Base-by-base conservation (phyloP, 1,140 invertebrate genomes). In the Drosophila gunungcola region DNA sequence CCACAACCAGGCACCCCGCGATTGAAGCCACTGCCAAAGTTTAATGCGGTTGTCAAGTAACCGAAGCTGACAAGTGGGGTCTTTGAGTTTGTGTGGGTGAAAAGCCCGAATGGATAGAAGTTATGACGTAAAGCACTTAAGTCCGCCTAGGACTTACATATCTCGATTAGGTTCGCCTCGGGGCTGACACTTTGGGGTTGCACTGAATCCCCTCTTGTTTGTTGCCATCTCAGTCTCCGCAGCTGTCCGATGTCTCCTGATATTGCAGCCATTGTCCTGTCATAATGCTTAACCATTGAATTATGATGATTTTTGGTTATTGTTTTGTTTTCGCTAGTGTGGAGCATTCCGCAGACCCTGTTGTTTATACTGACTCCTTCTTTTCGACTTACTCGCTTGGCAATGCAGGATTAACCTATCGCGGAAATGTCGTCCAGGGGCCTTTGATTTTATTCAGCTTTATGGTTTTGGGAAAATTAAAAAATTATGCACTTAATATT, bases 131-230 rank as follows among this genome's bases (percentile, higher is more conserved):
- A 67, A 84, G 72, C 70, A 67, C 64, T 78, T 83, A 83, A 83
- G 70, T 67, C 65, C 43, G 62, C 62, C 49, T 32, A 57, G 80
- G 58, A 64, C 62, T 65, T 46, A 38, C 53, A 79, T 73, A 76
- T 80, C 72, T 80, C 73, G 80, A 84, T 84, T 84, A 80, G 76
- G 69, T 79, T 69, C 52, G 65, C 80, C 65, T 42, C 51, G 54
- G 55, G 80, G 62, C 38, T 67, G 80, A 72, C 64, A 83, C 48
- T 65, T 53, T 49, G 21, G 60, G 43, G 29, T 32, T 48, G 13
- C 49, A 41, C 10, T 41, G 11, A 42, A 13, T 38, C 13, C 32
- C 21, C 54, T 36, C 13, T n/a, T 32, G 27, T 36, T 5, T 46
- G 11, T 46, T n/a, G 13, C 21, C 12, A 5, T 49, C 36, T 49